Percentiles rank a stretch among this genome's conserved stretches.
These are phyloP conservation scores for Podocnemis expansa DNA, from an alignment of 2,113 vertebrate genomes.

Conservation along the genomic window DNA sequence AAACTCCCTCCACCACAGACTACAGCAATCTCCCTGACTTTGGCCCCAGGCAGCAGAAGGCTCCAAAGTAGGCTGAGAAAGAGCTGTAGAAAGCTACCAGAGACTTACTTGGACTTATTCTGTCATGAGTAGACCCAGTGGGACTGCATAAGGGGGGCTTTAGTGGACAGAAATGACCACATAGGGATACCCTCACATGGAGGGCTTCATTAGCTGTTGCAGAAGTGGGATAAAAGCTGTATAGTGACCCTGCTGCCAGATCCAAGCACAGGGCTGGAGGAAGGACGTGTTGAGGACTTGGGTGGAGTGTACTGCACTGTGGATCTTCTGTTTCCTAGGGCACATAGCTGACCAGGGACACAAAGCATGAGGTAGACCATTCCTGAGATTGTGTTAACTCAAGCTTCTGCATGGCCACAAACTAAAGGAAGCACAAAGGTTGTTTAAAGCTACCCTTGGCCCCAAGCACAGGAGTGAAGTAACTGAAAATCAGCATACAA, in stretches of 20 bases:
- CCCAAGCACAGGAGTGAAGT: neutral
- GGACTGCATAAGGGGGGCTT: neutral
- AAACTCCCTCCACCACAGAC: neutral
- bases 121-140: accelerated
- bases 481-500: neutral
- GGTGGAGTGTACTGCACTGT: neutral
- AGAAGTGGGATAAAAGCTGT: neutral
- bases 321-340: neutral
- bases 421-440: neutral
- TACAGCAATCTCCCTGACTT: neutral
- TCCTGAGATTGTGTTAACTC: neutral
- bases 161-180: accelerated
- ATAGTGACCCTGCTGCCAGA: neutral
- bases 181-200: neutral
- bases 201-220: neutral
- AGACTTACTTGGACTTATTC: neutral
- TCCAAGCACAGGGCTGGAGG: neutral
- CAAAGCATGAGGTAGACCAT: neutral
- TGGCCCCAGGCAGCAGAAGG: neutral
- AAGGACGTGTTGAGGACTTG: accelerated
- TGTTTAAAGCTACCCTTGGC: no score
- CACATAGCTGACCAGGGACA: neutral
- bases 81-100: neutral
- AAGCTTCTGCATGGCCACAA: neutral
- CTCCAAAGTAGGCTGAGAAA: neutral